A percentile compares a stretch with the other conserved stretches of the same genome.
These are phyloP conservation scores for Isotomurus palustris DNA, from an alignment of 2,888 invertebrate genomes.

Conservation along the genomic window DNA sequence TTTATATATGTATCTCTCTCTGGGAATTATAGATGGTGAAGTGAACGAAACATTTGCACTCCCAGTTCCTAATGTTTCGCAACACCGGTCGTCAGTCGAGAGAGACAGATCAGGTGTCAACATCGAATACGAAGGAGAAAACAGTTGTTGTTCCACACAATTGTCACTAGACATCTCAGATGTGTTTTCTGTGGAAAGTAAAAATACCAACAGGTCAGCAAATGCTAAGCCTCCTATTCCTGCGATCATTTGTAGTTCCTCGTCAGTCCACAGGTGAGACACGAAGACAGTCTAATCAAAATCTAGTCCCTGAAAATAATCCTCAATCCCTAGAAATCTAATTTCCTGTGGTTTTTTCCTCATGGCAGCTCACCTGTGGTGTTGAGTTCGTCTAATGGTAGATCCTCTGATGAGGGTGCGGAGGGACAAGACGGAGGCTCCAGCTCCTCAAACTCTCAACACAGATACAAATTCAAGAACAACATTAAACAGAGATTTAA, in stretches of 20 bases:
- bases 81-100: constrained; percentile 4
- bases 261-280: constrained; percentile 37
- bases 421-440: constrained; percentile 18
- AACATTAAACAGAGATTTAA: constrained; percentile 83
- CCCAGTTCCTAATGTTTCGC: constrained; percentile 19
- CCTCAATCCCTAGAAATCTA: background rate
- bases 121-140: constrained; percentile 42
- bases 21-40: too few relatives aligned
- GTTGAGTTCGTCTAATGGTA: constrained; percentile 25
- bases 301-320: background rate
- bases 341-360: background rate
- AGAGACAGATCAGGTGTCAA: constrained; percentile 7
- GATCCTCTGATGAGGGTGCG: constrained; percentile 28
- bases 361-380: constrained; percentile 24
- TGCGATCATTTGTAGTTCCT: constrained; percentile 38
- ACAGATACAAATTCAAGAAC: constrained; percentile 83
- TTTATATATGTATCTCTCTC: background rate
- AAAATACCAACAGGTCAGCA: constrained; percentile 17
- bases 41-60: constrained; percentile 18
- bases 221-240: constrained; percentile 41
- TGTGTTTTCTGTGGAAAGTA: constrained; percentile 31
- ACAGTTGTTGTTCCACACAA: constrained; percentile 44
- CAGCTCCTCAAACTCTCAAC: constrained; percentile 20
- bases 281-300: background rate
- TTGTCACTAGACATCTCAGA: constrained; percentile 44